Evolutionary conservation across 1,140 invertebrate genomes (phyloP).

Genomic region (Plectus sambesii): DNA sequence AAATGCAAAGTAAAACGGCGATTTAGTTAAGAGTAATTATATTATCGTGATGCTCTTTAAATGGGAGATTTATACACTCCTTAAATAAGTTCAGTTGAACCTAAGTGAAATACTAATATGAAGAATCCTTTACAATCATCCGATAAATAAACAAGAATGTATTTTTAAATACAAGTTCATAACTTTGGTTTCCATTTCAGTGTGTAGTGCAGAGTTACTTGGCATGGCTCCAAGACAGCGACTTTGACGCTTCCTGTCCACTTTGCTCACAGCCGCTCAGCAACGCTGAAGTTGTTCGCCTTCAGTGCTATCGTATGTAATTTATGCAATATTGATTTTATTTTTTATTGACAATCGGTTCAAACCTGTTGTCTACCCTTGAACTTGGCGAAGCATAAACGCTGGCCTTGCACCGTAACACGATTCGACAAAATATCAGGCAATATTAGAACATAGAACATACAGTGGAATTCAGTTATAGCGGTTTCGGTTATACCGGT

Average conservation of each 20-base stretch:
- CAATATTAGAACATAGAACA: too few species aligned
- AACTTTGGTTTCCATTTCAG: slow-evolving; percentile 54
- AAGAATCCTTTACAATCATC: not conserved
- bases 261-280: slow-evolving; percentile 68
- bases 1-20: too few species aligned
- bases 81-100: not conserved
- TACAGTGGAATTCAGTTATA: too few species aligned
- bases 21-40: too few species aligned
- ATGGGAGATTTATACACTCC: not conserved
- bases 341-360: too few species aligned
- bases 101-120: not conserved
- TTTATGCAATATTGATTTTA: too few species aligned
- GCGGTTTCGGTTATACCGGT: too few species aligned
- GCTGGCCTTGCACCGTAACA: too few species aligned
- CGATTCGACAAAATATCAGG: too few species aligned
- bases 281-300: slow-evolving; percentile 67
- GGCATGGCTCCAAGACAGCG: slow-evolving; percentile 90
- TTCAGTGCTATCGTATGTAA: slow-evolving; percentile 12
- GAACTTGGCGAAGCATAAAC: too few species aligned
- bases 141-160: not conserved
- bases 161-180: slow-evolving; percentile 4
- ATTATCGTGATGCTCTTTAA: too few species aligned
- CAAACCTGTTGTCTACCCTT: too few species aligned
- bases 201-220: slow-evolving; percentile 94
- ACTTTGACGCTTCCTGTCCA: slow-evolving; percentile 78